Conservation (phyloP, 2,888 invertebrate species). For the Amphimallon solstitiale region DNA sequence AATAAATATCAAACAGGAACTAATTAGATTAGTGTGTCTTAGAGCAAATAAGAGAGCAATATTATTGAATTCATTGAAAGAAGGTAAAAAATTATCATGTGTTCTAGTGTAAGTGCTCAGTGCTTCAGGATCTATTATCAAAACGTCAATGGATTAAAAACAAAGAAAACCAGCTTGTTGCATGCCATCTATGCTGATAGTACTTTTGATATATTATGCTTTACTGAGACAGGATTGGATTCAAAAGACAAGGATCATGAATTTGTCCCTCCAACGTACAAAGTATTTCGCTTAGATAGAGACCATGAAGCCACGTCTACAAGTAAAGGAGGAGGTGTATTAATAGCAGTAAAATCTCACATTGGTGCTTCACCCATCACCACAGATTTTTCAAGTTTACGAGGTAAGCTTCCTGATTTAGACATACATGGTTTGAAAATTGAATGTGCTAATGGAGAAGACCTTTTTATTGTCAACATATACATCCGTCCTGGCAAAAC, state of each 20-base stretch:
- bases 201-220: not conserved
- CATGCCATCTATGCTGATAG: not conserved
- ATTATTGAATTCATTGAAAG: too few species aligned
- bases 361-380: not conserved
- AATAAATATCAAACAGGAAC: too few species aligned
- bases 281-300: not conserved
- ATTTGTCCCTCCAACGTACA: not conserved
- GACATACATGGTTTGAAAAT: not conserved
- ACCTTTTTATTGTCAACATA: not conserved
- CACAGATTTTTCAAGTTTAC: not conserved
- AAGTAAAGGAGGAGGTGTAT: not conserved
- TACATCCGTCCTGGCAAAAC: not conserved
- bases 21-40: too few species aligned
- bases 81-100: not conserved
- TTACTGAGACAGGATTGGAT: not conserved
- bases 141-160: not conserved
- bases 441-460: not conserved
- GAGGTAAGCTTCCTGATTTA: not conserved
- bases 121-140: not conserved
- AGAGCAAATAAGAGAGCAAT: too few species aligned
- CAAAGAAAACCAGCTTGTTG: not conserved
- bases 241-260: not conserved
- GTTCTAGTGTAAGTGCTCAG: not conserved
- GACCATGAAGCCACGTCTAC: not conserved
- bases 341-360: not conserved